Conservation (phyloP, 2,888 invertebrate genomes). For the Hemicrepidius hirtus region DNA sequence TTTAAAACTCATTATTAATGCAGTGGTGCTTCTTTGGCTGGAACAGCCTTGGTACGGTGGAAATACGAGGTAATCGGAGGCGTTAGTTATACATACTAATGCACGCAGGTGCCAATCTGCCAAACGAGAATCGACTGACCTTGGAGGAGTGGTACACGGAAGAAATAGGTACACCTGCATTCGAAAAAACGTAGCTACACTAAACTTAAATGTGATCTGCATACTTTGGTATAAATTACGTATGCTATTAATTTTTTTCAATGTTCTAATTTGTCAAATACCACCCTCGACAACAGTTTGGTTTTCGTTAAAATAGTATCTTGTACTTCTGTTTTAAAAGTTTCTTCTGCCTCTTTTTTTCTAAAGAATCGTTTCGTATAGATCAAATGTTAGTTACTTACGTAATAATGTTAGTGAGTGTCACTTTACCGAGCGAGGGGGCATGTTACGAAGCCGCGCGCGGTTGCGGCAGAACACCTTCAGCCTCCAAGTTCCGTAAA, state of each 20-base stretch:
- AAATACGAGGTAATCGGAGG: conserved; percentile 60
- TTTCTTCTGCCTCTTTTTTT: too few relatives aligned
- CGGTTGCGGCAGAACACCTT: too few relatives aligned
- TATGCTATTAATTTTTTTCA: conserved; percentile 13
- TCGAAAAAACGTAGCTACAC: conserved; percentile 35
- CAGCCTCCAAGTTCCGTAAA: too few relatives aligned
- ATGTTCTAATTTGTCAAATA: too few relatives aligned
- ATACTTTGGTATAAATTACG: conserved; percentile 11
- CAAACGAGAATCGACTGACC: conserved; percentile 56
- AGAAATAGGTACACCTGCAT: conserved; percentile 55
- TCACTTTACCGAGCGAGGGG: too few relatives aligned
- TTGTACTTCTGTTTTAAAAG: too few relatives aligned
- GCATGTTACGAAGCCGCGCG: too few relatives aligned
- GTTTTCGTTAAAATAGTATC: too few relatives aligned
- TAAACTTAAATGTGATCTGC: conserved; percentile 6
- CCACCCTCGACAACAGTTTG: too few relatives aligned
- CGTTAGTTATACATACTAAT: conserved; percentile 61
- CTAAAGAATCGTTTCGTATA: too few relatives aligned
- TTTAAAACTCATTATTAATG: conserved; percentile 56
- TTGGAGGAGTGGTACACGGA: conserved; percentile 59
- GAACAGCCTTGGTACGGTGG: conserved; percentile 59
- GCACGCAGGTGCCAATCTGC: conserved; percentile 56
- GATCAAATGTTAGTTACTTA: too few relatives aligned
- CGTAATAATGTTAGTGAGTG: too few relatives aligned
- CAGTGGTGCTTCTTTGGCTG: conserved; percentile 58